phyloP scores from a whole-genome alignment of 1,140 invertebrate species.

The Caenorhabditis briggsae region DNA sequence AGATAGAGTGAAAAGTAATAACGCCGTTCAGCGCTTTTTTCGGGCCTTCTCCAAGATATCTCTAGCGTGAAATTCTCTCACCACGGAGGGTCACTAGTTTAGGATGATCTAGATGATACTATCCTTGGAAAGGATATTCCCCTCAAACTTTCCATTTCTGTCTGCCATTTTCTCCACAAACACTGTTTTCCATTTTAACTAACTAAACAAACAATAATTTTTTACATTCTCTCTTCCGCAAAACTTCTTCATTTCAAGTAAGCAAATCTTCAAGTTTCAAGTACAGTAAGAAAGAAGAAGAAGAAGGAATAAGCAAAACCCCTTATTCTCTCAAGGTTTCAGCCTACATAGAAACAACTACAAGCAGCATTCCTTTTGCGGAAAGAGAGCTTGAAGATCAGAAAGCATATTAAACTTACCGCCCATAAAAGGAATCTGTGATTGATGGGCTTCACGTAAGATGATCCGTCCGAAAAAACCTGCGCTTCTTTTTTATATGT shows the following conservation, averaged over 20 bases:
- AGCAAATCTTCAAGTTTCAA: slow-evolving; percentile 26
- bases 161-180: neutral
- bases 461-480: slow-evolving; percentile 49
- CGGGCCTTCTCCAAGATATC: neutral
- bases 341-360: slow-evolving; percentile 10
- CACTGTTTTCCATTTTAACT: neutral
- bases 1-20: neutral
- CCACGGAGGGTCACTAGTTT: slow-evolving; percentile 10
- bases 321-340: slow-evolving; percentile 18
- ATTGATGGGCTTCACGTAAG: slow-evolving; percentile 41
- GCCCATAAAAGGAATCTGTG: slow-evolving; percentile 39
- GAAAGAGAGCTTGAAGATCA: slow-evolving; percentile 8
- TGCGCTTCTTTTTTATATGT: slow-evolving; percentile 3
- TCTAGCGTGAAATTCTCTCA: slow-evolving; percentile 17
- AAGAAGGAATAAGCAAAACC: slow-evolving; percentile 7
- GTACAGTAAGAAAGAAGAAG: slow-evolving; percentile 12
- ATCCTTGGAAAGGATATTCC: neutral
- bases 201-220: neutral
- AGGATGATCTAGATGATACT: neutral
- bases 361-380: slow-evolving; percentile 37
- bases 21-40: neutral
- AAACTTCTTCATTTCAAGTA: neutral
- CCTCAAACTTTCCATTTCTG: neutral
- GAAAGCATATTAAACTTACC: slow-evolving; percentile 51
- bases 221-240: neutral